A percentile compares a stretch with the other conserved stretches of the same genome.
These are phyloP conservation scores for Lathamus discolor DNA, from an alignment of 2,113 vertebrate species.

Conservation along the genomic window DNA sequence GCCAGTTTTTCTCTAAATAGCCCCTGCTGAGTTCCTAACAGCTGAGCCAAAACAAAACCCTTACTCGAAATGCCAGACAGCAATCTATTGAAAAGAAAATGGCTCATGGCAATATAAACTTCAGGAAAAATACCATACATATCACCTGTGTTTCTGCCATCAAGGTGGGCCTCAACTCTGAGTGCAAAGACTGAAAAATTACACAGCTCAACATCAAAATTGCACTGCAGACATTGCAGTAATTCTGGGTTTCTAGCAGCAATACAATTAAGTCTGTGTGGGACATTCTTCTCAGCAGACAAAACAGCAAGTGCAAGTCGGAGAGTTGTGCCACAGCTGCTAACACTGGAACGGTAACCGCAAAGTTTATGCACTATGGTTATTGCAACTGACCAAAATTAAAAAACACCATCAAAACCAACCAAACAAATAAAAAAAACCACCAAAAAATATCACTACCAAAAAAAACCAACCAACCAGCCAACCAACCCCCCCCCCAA, in stretches of 20 bases:
- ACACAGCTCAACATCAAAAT: neutral
- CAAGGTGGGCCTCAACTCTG: neutral
- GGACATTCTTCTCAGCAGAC: neutral
- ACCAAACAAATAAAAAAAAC: too few relatives aligned
- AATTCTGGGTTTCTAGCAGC: neutral
- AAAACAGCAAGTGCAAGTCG: neutral
- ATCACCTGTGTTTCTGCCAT: neutral
- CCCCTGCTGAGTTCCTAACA: neutral
- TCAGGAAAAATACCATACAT: neutral
- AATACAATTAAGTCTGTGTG: neutral
- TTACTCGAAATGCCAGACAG: neutral
- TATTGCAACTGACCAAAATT: neutral
- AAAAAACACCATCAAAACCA: neutral
- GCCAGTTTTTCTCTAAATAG: neutral
- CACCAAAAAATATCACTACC: too few relatives aligned
- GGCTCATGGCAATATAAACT: neutral
- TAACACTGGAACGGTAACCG: neutral
- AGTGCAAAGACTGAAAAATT: neutral
- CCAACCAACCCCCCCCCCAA: too few relatives aligned
- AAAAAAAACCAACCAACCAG: neutral
- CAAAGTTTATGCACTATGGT: neutral
- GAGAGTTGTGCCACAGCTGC: conserved; percentile 27
- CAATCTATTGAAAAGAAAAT: neutral
- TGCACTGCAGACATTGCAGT: neutral
- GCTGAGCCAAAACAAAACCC: neutral